Base-by-base conservation (phyloP, 2,797 vertebrate species). In the Numenius phaeopus region DNA sequence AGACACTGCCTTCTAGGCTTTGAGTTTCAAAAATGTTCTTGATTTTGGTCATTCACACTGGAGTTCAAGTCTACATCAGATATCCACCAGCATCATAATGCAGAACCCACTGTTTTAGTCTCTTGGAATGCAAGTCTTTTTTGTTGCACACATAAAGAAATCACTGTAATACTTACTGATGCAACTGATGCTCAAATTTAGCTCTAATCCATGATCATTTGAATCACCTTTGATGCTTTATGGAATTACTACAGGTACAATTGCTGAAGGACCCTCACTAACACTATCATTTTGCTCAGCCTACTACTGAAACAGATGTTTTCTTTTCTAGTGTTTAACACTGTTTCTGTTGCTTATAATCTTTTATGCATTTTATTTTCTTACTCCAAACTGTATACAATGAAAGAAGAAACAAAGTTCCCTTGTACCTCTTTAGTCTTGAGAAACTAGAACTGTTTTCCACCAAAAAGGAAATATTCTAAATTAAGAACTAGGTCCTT, bases 401-500 rank as follows among this genome's bases (percentile, higher is more conserved):
- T 1, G 1, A 84, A 76, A 73, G 30, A 80, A 95, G 20, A 83
- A 78, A 55, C 7, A 70, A 64, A 6, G 5, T 67, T 89, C 30
- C 47, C 83, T 82, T 76, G 24, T 13, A 52, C 2, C 7, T 67
- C 46, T 46, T 79, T 14, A 52, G 24, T 62, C 89, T 55, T 39
- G 29, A n/a, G 71, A 88, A 91, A 83, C 22, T 64, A 66, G 14
- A 93, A 77, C 20, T 16, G 37, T 34, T 65, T 95, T 91, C 49
- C 10, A 70, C 21, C 6, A 46, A 69, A 90, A 90, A 23, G 17
- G 27, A 93, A 77, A 19, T 12, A 23, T 55, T 87, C 64, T 23
- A 69, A 86, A 91, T 83, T 69, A 81, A 94, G 57, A 92, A 75
- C 62, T 58, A 72, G 42, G n/a, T 83, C 47, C 46, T 94, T 82